Percentiles rank a stretch among this genome's conserved stretches.
phyloP scores from a whole-genome alignment of 2,888 invertebrate species.

The Baronia brevicornis region DNA sequence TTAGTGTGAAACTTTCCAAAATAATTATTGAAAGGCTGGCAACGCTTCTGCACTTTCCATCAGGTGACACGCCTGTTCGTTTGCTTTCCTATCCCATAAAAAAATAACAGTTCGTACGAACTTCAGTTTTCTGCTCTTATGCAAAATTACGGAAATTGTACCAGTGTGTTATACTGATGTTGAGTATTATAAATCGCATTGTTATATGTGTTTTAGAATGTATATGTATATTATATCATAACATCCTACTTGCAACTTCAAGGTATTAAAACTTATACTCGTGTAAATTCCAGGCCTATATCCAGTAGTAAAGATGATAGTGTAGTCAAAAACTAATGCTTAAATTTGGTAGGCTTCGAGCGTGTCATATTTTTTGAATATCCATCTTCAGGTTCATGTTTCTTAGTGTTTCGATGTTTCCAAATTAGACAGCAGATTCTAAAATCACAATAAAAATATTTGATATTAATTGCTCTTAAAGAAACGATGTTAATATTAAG shows the following conservation, averaged over 20 bases:
- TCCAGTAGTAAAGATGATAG: not conserved
- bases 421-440: constrained; percentile 13
- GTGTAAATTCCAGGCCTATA: not conserved
- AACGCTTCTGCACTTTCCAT: too few species aligned
- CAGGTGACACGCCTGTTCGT: too few species aligned
- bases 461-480: not conserved
- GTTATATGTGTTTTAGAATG: too few species aligned
- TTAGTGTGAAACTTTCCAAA: too few species aligned
- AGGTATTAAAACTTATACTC: not conserved
- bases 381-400: constrained; percentile 2
- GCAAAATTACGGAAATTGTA: too few species aligned
- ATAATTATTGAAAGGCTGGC: too few species aligned
- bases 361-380: not conserved
- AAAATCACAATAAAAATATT: constrained; percentile 2
- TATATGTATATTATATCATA: too few species aligned
- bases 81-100: too few species aligned
- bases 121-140: too few species aligned
- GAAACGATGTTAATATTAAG: not conserved
- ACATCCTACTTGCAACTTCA: not conserved
- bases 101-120: too few species aligned
- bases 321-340: constrained; percentile 5
- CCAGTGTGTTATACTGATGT: too few species aligned
- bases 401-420: constrained; percentile 8
- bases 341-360: constrained; percentile 11
- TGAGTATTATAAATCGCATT: too few species aligned